phyloP scores from a whole-genome alignment of 2,888 invertebrate genomes.

The Kryphioiulus occultus region DNA sequence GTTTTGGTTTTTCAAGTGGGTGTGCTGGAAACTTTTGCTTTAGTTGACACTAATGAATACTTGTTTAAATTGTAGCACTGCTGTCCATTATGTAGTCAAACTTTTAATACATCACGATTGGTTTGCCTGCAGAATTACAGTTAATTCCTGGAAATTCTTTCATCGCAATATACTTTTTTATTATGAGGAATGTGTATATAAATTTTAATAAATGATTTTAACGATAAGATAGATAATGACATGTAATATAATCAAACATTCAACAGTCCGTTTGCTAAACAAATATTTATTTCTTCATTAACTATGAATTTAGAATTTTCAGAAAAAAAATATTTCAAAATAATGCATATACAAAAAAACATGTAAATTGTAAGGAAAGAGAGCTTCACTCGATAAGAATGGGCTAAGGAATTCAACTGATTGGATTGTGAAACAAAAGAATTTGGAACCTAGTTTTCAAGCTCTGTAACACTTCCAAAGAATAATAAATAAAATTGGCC shows the following conservation, averaged over 20 bases:
- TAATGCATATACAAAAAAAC: background rate
- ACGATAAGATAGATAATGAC: background rate
- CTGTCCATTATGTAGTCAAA: slow-evolving; percentile 49
- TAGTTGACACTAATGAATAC: too few species aligned
- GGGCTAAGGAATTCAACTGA: background rate
- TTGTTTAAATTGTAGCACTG: slow-evolving; percentile 38
- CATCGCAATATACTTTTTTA: background rate
- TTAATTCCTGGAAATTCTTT: background rate
- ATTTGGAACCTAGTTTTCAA: background rate
- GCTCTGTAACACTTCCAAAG: background rate
- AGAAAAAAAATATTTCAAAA: background rate
- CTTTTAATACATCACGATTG: slow-evolving; percentile 45
- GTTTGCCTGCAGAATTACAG: slow-evolving; percentile 46
- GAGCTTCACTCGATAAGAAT: background rate
- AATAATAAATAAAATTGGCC: background rate
- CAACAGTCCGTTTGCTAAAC: background rate
- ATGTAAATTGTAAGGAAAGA: background rate
- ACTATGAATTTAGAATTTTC: background rate
- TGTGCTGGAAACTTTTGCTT: background rate
- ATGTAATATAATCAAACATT: background rate
- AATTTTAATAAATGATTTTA: background rate
- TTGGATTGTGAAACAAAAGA: background rate
- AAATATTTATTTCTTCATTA: background rate
- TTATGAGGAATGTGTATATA: background rate
- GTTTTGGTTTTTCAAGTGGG: background rate